Conservation (phyloP, 2,888 invertebrate genomes). For the Catotricha subobsoleta region DNA sequence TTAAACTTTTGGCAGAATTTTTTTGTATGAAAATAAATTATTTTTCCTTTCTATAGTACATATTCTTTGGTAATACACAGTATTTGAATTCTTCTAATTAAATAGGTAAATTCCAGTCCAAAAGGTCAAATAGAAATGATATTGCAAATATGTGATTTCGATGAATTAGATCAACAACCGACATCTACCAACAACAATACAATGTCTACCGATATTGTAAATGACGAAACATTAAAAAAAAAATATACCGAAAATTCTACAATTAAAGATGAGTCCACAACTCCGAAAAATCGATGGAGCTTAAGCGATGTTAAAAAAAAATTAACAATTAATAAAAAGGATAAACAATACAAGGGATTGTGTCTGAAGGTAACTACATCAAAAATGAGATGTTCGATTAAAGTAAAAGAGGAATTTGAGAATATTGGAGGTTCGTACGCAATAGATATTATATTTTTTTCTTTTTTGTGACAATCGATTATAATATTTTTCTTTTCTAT, state of each 20-base stretch:
- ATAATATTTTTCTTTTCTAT: too few species aligned
- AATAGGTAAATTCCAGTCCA: constrained; percentile 8
- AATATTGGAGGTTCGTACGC: constrained; percentile 22
- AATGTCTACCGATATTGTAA: background rate
- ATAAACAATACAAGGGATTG: constrained; percentile 13
- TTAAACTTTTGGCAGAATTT: too few species aligned
- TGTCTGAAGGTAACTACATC: constrained; percentile 22
- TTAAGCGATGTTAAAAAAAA: constrained; percentile 24
- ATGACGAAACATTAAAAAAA: too few species aligned
- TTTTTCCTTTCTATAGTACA: too few species aligned
- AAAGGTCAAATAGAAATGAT: constrained; percentile 27
- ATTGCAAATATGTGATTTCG: constrained; percentile 21
- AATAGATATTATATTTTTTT: background rate
- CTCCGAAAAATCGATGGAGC: constrained; percentile 16
- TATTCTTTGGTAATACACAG: too few species aligned
- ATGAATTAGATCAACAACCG: background rate
- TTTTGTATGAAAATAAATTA: too few species aligned
- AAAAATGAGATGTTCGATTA: constrained; percentile 27
- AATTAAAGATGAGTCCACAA: too few species aligned
- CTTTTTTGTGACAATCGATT: too few species aligned
- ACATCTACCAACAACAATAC: background rate
- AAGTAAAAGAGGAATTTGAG: constrained; percentile 29
- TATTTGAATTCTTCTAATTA: too few species aligned
- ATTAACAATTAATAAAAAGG: constrained; percentile 15
- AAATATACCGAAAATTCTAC: too few species aligned